Evolutionary conservation across 1,140 invertebrate genomes (phyloP).

Genomic region (Wasmannia auropunctata): DNA sequence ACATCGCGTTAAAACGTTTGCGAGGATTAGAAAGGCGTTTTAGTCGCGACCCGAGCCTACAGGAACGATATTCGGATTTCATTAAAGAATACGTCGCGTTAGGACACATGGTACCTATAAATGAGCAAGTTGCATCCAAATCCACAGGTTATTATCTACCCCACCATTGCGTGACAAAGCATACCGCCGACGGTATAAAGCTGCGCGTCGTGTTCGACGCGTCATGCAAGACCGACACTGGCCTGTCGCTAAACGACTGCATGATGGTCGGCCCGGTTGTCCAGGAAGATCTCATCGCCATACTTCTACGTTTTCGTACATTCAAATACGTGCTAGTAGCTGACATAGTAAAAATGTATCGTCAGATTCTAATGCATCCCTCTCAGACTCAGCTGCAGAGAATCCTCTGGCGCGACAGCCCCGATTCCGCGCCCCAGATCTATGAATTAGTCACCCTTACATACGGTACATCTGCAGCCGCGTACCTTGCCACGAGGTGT

Average conservation of each 20-base stretch:
- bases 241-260: not conserved
- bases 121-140: not conserved
- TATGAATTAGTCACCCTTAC: not conserved
- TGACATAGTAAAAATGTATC: not conserved
- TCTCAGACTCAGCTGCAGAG: not conserved
- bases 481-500: too few relatives aligned
- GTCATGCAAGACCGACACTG: not conserved
- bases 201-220: slow-evolving; percentile 1
- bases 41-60: not conserved
- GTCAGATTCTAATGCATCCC: not conserved
- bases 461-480: too few relatives aligned
- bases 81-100: not conserved
- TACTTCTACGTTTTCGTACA: not conserved
- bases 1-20: not conserved
- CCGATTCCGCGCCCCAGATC: not conserved
- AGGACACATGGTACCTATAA: not conserved
- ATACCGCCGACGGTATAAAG: not conserved
- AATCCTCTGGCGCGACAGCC: not conserved
- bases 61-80: not conserved
- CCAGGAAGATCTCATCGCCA: not conserved
- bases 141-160: not conserved
- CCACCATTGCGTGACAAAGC: not conserved
- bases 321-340: not conserved
- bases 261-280: not conserved
- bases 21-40: not conserved